Evolutionary conservation across 30 jellyfish, hydroid and myxozoan species (phyloP).

Genomic region (Turritopsis rubra): DNA sequence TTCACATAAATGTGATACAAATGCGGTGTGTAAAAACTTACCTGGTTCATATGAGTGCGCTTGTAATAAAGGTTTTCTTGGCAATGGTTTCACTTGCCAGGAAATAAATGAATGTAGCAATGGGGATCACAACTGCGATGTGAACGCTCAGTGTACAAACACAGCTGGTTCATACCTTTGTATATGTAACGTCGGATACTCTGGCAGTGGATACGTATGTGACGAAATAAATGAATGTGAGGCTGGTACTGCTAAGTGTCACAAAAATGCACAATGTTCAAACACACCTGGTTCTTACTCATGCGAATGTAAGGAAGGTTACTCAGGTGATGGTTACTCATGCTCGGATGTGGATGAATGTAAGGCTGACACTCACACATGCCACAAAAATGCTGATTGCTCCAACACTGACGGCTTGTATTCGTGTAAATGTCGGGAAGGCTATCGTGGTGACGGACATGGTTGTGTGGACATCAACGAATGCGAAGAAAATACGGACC

Average conservation of each 20-base stretch:
- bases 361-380: neutral
- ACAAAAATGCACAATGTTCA: conserved; percentile 14
- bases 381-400: conserved; percentile 38
- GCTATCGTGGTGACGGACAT: conserved; percentile 25
- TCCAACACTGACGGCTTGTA: conserved; percentile 30
- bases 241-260: conserved; percentile 12
- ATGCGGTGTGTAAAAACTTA: conserved; percentile 39
- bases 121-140: conserved; percentile 27
- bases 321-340: conserved; percentile 6
- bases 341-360: conserved; percentile 18
- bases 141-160: neutral
- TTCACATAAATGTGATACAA: conserved; percentile 32
- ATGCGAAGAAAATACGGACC: conserved; percentile 20
- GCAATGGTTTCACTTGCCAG: conserved; percentile 42
- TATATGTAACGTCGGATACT: neutral
- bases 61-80: conserved; percentile 42
- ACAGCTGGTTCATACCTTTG: conserved; percentile 11
- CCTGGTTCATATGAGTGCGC: conserved; percentile 41
- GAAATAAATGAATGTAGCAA: conserved; percentile 48
- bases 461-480: conserved; percentile 29
- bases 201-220: conserved; percentile 33
- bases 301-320: neutral
- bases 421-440: conserved; percentile 45
- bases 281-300: neutral
- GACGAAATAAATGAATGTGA: conserved; percentile 44